Conservation (phyloP, 2,888 invertebrate species). For the Himalopsyche tibetana region DNA sequence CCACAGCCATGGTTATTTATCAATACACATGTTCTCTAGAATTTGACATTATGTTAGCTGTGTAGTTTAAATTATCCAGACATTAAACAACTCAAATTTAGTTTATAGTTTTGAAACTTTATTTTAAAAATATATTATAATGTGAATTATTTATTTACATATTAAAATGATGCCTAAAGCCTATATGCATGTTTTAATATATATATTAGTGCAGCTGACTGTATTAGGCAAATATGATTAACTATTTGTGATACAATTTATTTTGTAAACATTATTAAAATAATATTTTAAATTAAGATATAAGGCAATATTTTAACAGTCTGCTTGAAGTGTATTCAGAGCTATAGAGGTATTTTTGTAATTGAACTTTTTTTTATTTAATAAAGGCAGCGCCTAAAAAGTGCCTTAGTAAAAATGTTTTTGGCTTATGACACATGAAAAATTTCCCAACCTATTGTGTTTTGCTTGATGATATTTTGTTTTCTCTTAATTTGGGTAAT, state of each 20-base stretch:
- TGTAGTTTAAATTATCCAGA: too few relatives aligned
- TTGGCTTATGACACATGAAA: too few relatives aligned
- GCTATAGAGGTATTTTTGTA: constrained; percentile 31
- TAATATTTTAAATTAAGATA: neutral
- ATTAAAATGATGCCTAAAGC: constrained; percentile 20
- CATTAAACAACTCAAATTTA: too few relatives aligned
- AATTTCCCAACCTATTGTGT: too few relatives aligned
- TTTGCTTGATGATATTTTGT: too few relatives aligned
- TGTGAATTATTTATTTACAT: neutral
- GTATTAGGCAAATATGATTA: constrained; percentile 31
- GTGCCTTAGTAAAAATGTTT: neutral
- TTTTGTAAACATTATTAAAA: neutral
- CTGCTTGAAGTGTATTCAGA: neutral
- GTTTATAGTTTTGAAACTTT: too few relatives aligned
- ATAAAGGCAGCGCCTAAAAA: neutral
- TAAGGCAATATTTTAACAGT: constrained; percentile 23
- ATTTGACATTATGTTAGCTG: too few relatives aligned
- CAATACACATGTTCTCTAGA: too few relatives aligned
- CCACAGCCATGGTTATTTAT: too few relatives aligned
- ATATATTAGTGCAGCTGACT: constrained; percentile 27
- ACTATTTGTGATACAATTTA: constrained; percentile 22
- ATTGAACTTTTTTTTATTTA: constrained; percentile 12
- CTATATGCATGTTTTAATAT: constrained; percentile 21
- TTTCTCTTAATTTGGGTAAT: too few relatives aligned
- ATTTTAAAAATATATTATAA: neutral